These are phyloP conservation scores for Chymomyza amoena DNA, from an alignment of 2,888 invertebrate genomes.

Conservation along the genomic window DNA sequence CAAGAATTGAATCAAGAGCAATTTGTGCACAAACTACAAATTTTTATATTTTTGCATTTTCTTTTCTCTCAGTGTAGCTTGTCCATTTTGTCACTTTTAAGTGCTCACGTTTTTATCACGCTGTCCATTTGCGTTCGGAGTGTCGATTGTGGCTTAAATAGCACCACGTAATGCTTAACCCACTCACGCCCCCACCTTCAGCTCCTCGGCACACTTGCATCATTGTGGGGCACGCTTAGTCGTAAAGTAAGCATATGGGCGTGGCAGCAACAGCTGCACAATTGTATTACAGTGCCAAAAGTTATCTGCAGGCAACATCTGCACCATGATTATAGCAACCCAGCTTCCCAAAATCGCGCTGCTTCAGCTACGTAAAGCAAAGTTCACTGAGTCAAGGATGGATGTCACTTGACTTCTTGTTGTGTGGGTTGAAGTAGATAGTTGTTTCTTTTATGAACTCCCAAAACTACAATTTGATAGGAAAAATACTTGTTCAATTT, in stretches of 20 bases:
- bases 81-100: background rate
- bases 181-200: background rate
- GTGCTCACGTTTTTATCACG: background rate
- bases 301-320: background rate
- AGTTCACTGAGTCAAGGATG: background rate
- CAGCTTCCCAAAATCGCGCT: background rate
- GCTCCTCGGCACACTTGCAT: background rate
- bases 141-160: background rate
- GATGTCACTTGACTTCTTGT: background rate
- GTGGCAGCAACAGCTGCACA: background rate
- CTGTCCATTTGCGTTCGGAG: background rate
- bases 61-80: background rate
- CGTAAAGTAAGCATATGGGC: background rate
- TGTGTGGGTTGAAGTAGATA: no score
- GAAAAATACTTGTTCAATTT: no score
- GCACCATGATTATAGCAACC: background rate
- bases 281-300: background rate
- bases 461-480: no score
- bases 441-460: no score
- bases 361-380: background rate
- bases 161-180: background rate
- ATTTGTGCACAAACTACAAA: no score
- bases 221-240: background rate
- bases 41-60: background rate
- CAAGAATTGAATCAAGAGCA: no score